Evolutionary conservation across 1,140 invertebrate genomes (phyloP).

Genomic region (Branchinecta lynchi): DNA sequence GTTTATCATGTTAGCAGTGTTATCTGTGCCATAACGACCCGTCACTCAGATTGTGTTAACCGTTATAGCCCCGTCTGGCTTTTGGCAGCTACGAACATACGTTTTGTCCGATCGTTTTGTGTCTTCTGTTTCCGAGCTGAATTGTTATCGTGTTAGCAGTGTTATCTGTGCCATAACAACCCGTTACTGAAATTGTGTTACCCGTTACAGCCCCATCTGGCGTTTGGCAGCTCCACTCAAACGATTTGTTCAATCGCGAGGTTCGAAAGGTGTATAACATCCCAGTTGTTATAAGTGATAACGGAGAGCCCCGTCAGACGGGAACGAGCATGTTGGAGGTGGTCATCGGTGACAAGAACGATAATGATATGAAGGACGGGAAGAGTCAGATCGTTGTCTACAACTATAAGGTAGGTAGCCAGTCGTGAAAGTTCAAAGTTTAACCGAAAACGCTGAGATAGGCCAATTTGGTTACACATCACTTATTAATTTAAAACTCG

Average conservation of each 20-base stretch:
- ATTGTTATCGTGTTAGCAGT: no score
- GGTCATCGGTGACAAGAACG: conserved; percentile 78
- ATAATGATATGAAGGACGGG: conserved; percentile 65
- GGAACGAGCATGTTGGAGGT: conserved; percentile 60
- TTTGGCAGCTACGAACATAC: no score
- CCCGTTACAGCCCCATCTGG: neutral
- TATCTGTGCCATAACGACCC: no score
- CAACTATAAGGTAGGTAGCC: conserved; percentile 53
- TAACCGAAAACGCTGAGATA: no score
- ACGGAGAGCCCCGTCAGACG: conserved; percentile 48
- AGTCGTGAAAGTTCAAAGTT: no score
- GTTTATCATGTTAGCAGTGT: no score
- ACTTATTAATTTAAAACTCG: no score
- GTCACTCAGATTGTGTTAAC: no score
- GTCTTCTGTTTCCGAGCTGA: no score
- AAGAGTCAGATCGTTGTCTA: conserved; percentile 77
- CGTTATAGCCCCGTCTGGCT: no score
- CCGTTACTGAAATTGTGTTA: neutral
- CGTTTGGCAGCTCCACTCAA: conserved; percentile 36
- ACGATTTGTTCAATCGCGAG: conserved; percentile 70
- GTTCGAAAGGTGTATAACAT: conserved; percentile 66
- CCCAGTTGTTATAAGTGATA: conserved; percentile 72
- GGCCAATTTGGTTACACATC: no score
- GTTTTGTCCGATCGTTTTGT: no score
- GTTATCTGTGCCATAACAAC: neutral